Percentiles rank a stretch among this genome's conserved stretches.
phyloP scores from a whole-genome alignment of 2,888 invertebrate species.

The Lissocephala sabroskyi region DNA sequence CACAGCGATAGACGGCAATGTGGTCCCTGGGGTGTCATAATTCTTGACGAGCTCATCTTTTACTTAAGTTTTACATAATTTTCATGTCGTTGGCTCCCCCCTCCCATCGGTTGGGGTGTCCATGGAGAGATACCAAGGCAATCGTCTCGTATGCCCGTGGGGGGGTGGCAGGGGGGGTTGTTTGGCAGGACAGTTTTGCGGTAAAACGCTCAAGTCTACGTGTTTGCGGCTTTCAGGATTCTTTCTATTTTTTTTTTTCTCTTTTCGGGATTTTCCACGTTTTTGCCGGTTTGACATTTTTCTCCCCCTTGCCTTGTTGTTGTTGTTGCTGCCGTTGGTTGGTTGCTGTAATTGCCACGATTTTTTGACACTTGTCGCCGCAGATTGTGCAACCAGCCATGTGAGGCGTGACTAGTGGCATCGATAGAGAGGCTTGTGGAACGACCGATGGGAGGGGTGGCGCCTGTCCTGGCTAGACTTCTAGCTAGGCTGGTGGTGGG shows the following conservation, averaged over 20 bases:
- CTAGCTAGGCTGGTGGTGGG: too few relatives aligned
- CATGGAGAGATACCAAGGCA: constrained; percentile 62
- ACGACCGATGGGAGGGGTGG: too few relatives aligned
- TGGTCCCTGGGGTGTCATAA: constrained; percentile 71
- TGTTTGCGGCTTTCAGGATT: constrained; percentile 47
- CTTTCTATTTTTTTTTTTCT: too few relatives aligned
- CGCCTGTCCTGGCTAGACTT: too few relatives aligned
- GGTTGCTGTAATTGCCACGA: constrained; percentile 33
- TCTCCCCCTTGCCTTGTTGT: neutral
- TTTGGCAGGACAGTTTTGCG: constrained; percentile 33
- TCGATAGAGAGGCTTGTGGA: too few relatives aligned
- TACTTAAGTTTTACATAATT: constrained; percentile 73
- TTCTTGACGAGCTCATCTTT: constrained; percentile 73
- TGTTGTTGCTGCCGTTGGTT: constrained; percentile 10
- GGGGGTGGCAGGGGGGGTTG: constrained; percentile 5
- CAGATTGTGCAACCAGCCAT: constrained; percentile 20
- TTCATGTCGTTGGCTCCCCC: constrained; percentile 63
- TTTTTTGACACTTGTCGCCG: constrained; percentile 36
- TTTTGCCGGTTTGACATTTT: neutral
- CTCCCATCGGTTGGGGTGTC: too few relatives aligned
- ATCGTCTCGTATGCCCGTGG: constrained; percentile 41
- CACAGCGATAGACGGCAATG: constrained; percentile 4
- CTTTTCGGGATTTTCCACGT: too few relatives aligned
- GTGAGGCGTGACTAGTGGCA: constrained; percentile 3
- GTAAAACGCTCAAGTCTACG: constrained; percentile 60